Percentiles rank a stretch among this genome's conserved stretches.
phyloP scores from a whole-genome alignment of 1,140 invertebrate species.

The Papilio machaon region DNA sequence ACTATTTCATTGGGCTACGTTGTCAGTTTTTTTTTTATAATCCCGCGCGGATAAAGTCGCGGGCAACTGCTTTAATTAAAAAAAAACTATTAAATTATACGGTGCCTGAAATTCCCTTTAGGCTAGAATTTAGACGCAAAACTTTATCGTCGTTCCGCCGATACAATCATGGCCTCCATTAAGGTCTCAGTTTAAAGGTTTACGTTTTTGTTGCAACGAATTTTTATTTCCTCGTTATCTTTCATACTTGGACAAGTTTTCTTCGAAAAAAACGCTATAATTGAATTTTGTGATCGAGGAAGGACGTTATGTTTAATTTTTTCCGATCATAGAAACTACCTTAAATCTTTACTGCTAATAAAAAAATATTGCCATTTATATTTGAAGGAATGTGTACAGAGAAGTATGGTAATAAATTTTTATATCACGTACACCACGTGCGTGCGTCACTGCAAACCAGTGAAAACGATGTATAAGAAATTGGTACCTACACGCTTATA shows the following conservation, averaged over 20 bases:
- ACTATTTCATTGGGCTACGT: too few relatives aligned
- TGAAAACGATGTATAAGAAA: constrained; percentile 9
- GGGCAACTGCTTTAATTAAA: too few relatives aligned
- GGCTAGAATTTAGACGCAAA: neutral
- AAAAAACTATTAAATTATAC: neutral
- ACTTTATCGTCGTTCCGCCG: neutral
- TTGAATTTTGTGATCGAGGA: neutral
- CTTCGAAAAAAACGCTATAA: neutral
- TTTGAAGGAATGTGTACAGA: neutral
- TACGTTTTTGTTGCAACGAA: neutral
- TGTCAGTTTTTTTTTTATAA: too few relatives aligned
- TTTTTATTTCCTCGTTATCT: neutral
- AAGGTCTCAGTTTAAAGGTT: constrained; percentile 8
- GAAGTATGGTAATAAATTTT: constrained; percentile 21
- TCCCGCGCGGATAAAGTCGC: too few relatives aligned
- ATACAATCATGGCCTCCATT: neutral
- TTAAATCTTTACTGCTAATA: neutral
- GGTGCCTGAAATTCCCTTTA: neutral
- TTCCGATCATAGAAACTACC: neutral
- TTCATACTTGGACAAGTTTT: neutral
- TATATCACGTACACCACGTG: neutral
- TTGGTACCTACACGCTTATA: neutral
- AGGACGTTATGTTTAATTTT: neutral
- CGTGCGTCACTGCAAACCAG: constrained; percentile 20
- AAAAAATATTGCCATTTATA: neutral